Percentiles rank a stretch among this genome's conserved stretches.
phyloP scores from a whole-genome alignment of 2,888 invertebrate species.

The Eristalinus aeneus region DNA sequence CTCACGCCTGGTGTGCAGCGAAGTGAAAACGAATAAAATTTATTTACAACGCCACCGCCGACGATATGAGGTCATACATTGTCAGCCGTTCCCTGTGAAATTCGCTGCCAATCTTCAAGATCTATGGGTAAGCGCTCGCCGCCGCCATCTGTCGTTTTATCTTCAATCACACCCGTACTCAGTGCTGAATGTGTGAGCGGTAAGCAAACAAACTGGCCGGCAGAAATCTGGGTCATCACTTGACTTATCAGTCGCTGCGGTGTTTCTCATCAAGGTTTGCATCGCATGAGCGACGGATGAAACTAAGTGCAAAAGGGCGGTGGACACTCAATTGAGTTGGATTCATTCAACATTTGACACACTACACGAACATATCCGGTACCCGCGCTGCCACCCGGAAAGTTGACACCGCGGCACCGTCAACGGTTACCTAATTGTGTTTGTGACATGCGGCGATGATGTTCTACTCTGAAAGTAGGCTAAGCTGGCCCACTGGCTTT shows the following conservation, averaged over 20 bases:
- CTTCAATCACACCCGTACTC: neutral
- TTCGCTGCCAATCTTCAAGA: neutral
- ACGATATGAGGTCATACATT: neutral
- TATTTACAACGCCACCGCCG: neutral
- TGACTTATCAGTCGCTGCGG: neutral
- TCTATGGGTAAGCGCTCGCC: neutral
- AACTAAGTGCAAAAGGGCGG: neutral
- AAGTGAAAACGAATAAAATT: neutral
- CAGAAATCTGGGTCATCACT: neutral
- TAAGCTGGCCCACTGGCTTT: conserved; percentile 11
- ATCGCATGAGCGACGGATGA: neutral
- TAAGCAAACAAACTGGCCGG: neutral
- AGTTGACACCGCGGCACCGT: neutral
- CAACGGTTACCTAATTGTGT: neutral
- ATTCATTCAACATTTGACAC: neutral
- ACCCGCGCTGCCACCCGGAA: neutral
- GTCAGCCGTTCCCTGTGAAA: neutral
- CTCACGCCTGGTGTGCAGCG: neutral
- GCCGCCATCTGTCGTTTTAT: neutral
- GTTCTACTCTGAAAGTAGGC: conserved; percentile 23
- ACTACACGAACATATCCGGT: neutral
- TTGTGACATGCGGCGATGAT: neutral
- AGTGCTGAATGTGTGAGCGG: neutral
- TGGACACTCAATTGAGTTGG: neutral
- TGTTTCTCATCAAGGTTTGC: neutral